Conservation (phyloP, 2,113 vertebrate genomes). For the Actinemys pallida region DNA sequence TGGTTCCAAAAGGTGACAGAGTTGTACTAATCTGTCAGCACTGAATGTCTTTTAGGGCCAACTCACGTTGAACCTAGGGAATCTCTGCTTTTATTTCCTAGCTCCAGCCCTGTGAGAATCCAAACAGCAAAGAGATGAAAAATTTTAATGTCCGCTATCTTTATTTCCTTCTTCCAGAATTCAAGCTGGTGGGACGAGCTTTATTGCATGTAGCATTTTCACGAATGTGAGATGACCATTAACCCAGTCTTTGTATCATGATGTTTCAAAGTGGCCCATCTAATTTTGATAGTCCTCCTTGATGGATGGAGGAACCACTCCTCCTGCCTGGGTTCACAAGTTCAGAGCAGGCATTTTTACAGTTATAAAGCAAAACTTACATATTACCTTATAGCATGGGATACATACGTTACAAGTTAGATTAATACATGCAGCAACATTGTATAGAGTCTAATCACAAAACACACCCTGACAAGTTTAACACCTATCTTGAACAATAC, state of each 20-base stretch:
- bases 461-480: neutral
- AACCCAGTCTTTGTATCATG: too few relatives aligned
- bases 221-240: too few relatives aligned
- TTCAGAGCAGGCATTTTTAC: neutral
- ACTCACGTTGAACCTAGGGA: too few relatives aligned
- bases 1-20: too few relatives aligned
- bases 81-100: neutral
- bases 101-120: neutral
- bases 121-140: too few relatives aligned
- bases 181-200: neutral
- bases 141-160: neutral
- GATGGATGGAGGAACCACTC: too few relatives aligned
- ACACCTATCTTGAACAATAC: neutral
- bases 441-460: neutral
- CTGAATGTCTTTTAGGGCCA: too few relatives aligned
- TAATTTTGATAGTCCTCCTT: neutral
- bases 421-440: neutral
- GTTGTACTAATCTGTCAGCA: too few relatives aligned
- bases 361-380: neutral
- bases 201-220: too few relatives aligned
- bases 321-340: neutral
- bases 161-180: neutral
- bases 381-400: neutral
- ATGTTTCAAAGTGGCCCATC: neutral
- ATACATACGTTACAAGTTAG: neutral